A percentile compares a stretch with the other conserved stretches of the same genome.
These are phyloP conservation scores for Melanerpes formicivorus DNA, from an alignment of 2,113 vertebrate genomes.

Conservation along the genomic window DNA sequence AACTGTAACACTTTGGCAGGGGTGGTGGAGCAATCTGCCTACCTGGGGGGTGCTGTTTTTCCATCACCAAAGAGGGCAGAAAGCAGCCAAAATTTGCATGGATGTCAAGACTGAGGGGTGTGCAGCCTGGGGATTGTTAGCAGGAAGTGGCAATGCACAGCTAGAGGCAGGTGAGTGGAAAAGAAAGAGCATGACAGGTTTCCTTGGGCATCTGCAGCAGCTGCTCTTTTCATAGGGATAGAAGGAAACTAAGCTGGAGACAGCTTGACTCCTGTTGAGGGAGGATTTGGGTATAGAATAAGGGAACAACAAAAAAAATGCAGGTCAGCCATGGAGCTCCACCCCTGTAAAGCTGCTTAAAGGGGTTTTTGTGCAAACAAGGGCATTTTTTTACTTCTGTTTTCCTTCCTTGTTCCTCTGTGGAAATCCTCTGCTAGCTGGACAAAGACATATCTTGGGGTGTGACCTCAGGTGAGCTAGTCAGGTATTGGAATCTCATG, in stretches of 20 bases:
- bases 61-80: background rate
- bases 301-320: background rate
- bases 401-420: background rate
- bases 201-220: background rate
- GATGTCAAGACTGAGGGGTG: background rate
- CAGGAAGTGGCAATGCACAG: background rate
- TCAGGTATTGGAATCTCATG: background rate
- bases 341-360: background rate
- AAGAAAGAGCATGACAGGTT: background rate
- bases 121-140: background rate
- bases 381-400: background rate
- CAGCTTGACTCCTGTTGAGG: background rate
- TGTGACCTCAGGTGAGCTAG: background rate
- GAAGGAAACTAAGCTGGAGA: background rate
- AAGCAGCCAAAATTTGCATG: background rate
- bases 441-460: accelerated
- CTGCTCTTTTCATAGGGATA: background rate
- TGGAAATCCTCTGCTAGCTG: background rate
- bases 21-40: background rate
- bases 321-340: background rate
- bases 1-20: background rate
- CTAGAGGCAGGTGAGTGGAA: background rate
- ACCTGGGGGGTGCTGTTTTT: background rate
- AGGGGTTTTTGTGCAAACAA: background rate
- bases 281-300: background rate